phyloP scores from a whole-genome alignment of 2,888 invertebrate species.

The Noctua fimbriata region DNA sequence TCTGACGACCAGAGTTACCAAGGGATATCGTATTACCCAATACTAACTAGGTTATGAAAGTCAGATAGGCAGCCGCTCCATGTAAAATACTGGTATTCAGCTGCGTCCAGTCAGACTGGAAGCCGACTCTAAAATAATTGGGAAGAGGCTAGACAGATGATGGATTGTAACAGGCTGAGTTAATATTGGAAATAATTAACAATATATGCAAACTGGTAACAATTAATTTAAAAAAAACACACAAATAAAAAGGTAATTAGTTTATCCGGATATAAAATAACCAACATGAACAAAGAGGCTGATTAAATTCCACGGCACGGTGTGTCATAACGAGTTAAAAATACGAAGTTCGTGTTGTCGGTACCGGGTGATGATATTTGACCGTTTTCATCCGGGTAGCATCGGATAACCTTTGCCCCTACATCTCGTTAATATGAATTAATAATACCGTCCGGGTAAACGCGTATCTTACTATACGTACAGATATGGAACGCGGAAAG shows the following conservation, averaged over 20 bases:
- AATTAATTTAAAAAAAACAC: slow-evolving; percentile 14
- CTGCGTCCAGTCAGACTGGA: no score
- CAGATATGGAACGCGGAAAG: slow-evolving; percentile 44
- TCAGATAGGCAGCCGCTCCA: no score
- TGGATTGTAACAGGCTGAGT: not conserved
- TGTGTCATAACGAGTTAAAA: slow-evolving; percentile 49
- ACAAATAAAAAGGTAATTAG: slow-evolving; percentile 41
- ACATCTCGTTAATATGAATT: slow-evolving; percentile 78
- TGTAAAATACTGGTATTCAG: no score
- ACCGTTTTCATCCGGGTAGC: slow-evolving; percentile 65
- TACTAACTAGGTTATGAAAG: no score
- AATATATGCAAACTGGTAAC: not conserved
- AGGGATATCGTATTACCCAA: no score
- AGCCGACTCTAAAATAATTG: no score
- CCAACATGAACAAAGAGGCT: slow-evolving; percentile 38
- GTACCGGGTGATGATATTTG: slow-evolving; percentile 58
- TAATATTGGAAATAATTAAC: not conserved
- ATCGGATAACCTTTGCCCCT: slow-evolving; percentile 69
- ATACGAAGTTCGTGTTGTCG: slow-evolving; percentile 51
- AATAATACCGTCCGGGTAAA: slow-evolving; percentile 71
- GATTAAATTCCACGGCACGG: slow-evolving; percentile 59
- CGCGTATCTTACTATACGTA: slow-evolving; percentile 34
- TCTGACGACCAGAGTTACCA: no score
- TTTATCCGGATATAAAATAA: slow-evolving; percentile 36
- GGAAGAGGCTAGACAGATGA: not conserved